Evolutionary conservation across 2,113 vertebrate species (phyloP), one percentile per base, ranked within the genome.

Genomic region (Corydoras sp.): DNA sequence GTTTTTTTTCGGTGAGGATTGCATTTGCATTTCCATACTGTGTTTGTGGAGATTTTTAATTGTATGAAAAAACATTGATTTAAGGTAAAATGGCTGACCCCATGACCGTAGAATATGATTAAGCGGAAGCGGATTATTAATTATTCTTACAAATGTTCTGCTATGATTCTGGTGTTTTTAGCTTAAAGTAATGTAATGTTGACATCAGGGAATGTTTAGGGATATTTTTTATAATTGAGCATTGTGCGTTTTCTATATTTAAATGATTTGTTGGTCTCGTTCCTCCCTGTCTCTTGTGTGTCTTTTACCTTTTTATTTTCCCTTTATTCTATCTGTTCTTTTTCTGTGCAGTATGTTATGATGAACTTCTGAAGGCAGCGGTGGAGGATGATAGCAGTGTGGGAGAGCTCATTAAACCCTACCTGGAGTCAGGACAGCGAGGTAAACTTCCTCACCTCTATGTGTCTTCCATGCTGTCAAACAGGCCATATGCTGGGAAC

Each of bases 361-460:
- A 88, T 80, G 85, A 89, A 69, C 81, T 96, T 82, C 82, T 98
- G 78, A 91, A 91, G 82, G 92, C 93, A 78, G 84, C 85, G 12
- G 85, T 90, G 72, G 91, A 91, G n/a, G 88, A 81, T n/a, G 83
- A 89, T 78, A 89, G 89, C 3, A 80, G 73, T 64, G 65, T 88
- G 6, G 91, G 93, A 72, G 79, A 86, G 79, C 74, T 91, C 76
- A 74, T 98, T 82, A 87, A 84, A 79, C 81, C 87, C 0, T 93
- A 89, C 80, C 80, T 95, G 73, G 89, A 91, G 64, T 84, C 59
- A 15, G 76, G 83, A 76, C 76, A 72, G 58, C 78, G 85, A 92
- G 93, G 96, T 97, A 58, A 30, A 77, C 65, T 56, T 70, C 65
- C 32, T 74, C 65, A 75, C 72, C 48, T 70, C 56, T 53, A 18